Base-by-base conservation (phyloP, 2,888 invertebrate genomes). In the Caenorhabditis becei region DNA sequence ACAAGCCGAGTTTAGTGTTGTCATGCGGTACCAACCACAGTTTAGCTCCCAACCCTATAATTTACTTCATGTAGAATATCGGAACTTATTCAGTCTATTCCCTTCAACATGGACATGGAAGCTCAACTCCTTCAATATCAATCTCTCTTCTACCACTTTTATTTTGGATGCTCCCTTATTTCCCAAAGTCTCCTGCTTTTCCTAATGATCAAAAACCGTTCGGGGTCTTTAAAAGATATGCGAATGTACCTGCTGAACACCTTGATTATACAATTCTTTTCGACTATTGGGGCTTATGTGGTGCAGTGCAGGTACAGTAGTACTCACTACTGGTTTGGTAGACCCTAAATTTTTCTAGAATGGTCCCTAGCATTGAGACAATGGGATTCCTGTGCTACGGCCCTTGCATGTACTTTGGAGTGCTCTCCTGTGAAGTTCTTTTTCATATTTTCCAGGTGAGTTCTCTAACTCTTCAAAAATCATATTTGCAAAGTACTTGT, bases 361-460 rank as follows among this genome's bases (percentile, higher is more conserved):
- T 41, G 41, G 41, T 41, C 8, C 41, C 41, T n/a, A 58, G 58
- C 18, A 58, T 14, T 10, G 35, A 58, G 14, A 18, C 51, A 16
- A 51, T 20, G 24, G 24, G 24, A 20, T 51, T 51, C 18, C 20
- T 20, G 23, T 51, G 51, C 14, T 20, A 51, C 14, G 51, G 24
- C 14, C 24, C 51, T 5, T 51, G 20, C 16, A 24, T 58, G 32
- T 35, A 32, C 18, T 35, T 32, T 35, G 18, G 18, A n/a, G 18
- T 32, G n/a, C 16, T 14, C n/a, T 4, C 14, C n/a, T 32, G 32
- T 35, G 35, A 28, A 35, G n/a, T 37, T n/a, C 20, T 59, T 16
- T 59, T 28, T 41, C 41, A 59, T 23, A 59, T 41, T 2, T 16
- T 16, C 1, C 37, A 59, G n/a, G 59, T 59, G 24, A 23, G 23